phyloP scores from a whole-genome alignment of 2,888 invertebrate species.

The Pseudoips prasinana region DNA sequence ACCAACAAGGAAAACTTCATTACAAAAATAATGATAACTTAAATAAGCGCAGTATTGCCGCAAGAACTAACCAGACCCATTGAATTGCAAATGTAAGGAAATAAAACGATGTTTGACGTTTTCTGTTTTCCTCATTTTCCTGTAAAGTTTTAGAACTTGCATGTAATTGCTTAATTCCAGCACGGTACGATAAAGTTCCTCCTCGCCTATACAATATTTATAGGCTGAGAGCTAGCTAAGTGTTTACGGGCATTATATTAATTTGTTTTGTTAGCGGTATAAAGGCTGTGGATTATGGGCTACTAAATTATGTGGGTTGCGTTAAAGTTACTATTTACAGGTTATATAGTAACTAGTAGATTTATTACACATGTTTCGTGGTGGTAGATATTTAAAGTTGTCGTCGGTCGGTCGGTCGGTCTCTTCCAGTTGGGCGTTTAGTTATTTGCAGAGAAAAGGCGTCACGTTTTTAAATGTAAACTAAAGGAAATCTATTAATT shows the following conservation, averaged over 20 bases:
- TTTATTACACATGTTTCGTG: no score
- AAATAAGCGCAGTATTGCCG: conserved; percentile 11
- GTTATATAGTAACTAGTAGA: no score
- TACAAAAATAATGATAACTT: no score
- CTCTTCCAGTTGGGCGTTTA: no score
- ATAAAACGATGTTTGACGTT: conserved; percentile 63
- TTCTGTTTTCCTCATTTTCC: conserved; percentile 56
- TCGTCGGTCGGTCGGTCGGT: no score
- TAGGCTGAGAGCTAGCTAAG: conserved; percentile 21
- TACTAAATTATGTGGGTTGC: no score
- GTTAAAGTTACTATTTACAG: no score
- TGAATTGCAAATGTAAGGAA: conserved; percentile 67
- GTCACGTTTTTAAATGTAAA: no score
- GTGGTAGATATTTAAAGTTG: no score
- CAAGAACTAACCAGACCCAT: conserved; percentile 44
- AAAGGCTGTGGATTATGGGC: neutral
- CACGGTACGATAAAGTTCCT: conserved; percentile 54
- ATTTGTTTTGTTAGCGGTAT: conserved; percentile 5
- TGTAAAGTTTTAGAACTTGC: conserved; percentile 62
- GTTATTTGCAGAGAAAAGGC: no score
- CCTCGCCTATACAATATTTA: conserved; percentile 35
- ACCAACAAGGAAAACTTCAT: no score
- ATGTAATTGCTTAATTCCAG: conserved; percentile 72
- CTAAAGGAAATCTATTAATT: no score
- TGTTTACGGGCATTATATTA: conserved; percentile 14